A percentile compares a stretch with the other conserved stretches of the same genome.
These are phyloP conservation scores for Capromys pilorides DNA, from an alignment of 2,797 vertebrate genomes.

Conservation along the genomic window DNA sequence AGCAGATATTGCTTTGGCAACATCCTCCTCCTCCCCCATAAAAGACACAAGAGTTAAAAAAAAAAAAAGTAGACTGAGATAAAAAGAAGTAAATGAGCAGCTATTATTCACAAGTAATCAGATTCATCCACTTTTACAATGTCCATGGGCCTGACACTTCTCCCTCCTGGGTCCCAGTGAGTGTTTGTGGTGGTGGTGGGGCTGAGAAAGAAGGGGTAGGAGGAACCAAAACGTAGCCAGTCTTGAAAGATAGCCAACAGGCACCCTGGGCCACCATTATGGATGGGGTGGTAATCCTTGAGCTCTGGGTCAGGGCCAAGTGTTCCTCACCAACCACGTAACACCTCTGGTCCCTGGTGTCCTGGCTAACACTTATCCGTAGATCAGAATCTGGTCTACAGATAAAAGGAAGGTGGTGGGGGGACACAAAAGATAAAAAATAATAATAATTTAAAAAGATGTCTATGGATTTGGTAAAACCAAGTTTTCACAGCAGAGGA, in stretches of 20 bases:
- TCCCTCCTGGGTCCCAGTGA: neutral
- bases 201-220: neutral
- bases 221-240: neutral
- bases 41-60: neutral
- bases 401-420: neutral
- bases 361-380: neutral
- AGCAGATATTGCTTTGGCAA: slow-evolving; percentile 42
- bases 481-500: neutral
- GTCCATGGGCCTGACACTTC: neutral
- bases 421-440: neutral
- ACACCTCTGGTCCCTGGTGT: neutral
- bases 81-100: slow-evolving; percentile 41
- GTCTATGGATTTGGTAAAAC: neutral
- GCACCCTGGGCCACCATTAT: neutral
- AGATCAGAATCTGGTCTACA: neutral
- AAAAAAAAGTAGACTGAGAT: neutral
- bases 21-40: rapidly evolving
- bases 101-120: slow-evolving; percentile 49
- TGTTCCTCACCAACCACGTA: neutral
- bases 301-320: neutral
- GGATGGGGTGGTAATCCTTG: neutral
- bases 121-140: slow-evolving; percentile 33
- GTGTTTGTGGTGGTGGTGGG: neutral
- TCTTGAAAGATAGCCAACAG: neutral
- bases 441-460: too few species aligned